A percentile compares a stretch with the other conserved stretches of the same genome.
phyloP scores from a whole-genome alignment of 1,140 invertebrate species.

The Diabrotica undecimpunctata region DNA sequence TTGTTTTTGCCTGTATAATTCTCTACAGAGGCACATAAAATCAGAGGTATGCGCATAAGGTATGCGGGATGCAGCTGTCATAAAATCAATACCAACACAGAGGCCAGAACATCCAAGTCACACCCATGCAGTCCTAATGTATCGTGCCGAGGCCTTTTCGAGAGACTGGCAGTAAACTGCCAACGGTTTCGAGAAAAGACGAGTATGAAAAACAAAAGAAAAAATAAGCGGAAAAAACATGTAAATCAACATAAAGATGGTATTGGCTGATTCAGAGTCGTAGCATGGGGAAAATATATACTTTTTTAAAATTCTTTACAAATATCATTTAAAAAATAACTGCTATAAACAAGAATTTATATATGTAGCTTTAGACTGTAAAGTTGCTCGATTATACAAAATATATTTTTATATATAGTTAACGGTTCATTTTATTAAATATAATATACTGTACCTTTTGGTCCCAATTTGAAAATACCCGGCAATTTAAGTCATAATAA shows the following conservation, averaged over 20 bases:
- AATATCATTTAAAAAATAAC: too few relatives aligned
- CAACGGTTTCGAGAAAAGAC: background rate
- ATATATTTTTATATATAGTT: too few relatives aligned
- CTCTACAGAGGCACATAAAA: background rate
- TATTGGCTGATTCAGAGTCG: too few relatives aligned
- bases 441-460: too few relatives aligned
- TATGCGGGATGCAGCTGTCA: constrained; percentile 1
- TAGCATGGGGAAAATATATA: too few relatives aligned
- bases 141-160: background rate
- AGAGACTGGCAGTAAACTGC: background rate
- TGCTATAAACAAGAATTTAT: too few relatives aligned
- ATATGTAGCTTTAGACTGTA: too few relatives aligned
- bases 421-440: too few relatives aligned
- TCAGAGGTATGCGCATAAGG: background rate
- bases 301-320: too few relatives aligned
- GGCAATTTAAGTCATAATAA: too few relatives aligned
- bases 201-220: background rate
- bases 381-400: too few relatives aligned
- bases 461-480: too few relatives aligned
- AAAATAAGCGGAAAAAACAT: background rate
- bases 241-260: background rate
- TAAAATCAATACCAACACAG: constrained; percentile 2
- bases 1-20: background rate
- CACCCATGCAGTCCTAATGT: constrained; percentile 1
- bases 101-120: background rate